These are phyloP conservation scores for Synanthedon andrenaeformis DNA, from an alignment of 2,888 invertebrate genomes.

Conservation along the genomic window DNA sequence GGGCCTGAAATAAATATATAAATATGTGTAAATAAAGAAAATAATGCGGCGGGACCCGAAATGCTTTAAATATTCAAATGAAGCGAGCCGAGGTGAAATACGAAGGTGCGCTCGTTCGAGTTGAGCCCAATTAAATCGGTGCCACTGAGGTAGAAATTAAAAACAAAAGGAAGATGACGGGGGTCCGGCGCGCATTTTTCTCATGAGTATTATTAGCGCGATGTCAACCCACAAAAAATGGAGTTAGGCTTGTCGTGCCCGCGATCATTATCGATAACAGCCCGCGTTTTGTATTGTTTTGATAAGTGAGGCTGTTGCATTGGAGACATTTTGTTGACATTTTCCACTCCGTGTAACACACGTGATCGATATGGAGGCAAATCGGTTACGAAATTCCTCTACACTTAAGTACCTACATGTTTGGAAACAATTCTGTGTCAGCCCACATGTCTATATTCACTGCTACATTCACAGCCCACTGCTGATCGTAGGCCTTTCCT, in stretches of 20 bases:
- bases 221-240: slow-evolving; percentile 68
- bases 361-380: slow-evolving; percentile 43
- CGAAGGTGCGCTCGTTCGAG: slow-evolving; percentile 67
- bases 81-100: slow-evolving; percentile 68
- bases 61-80: slow-evolving; percentile 71
- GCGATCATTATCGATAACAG: slow-evolving; percentile 65
- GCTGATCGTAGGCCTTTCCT: no score
- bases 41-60: slow-evolving; percentile 61
- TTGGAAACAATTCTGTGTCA: no score
- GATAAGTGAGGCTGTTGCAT: slow-evolving; percentile 52
- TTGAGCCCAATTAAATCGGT: slow-evolving; percentile 70
- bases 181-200: slow-evolving; percentile 66
- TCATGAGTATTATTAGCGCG: slow-evolving; percentile 71
- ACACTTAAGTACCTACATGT: neutral
- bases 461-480: no score
- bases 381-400: neutral
- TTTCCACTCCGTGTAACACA: slow-evolving; percentile 46
- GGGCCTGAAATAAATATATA: slow-evolving; percentile 65
- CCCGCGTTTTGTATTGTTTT: slow-evolving; percentile 68
- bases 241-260: slow-evolving; percentile 56
- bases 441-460: no score
- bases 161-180: slow-evolving; percentile 67
- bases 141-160: slow-evolving; percentile 72
- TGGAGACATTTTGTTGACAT: slow-evolving; percentile 53
- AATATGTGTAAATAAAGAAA: slow-evolving; percentile 69